phyloP scores from a whole-genome alignment of 2,113 vertebrate genomes.

The Eupsittula cactorum region DNA sequence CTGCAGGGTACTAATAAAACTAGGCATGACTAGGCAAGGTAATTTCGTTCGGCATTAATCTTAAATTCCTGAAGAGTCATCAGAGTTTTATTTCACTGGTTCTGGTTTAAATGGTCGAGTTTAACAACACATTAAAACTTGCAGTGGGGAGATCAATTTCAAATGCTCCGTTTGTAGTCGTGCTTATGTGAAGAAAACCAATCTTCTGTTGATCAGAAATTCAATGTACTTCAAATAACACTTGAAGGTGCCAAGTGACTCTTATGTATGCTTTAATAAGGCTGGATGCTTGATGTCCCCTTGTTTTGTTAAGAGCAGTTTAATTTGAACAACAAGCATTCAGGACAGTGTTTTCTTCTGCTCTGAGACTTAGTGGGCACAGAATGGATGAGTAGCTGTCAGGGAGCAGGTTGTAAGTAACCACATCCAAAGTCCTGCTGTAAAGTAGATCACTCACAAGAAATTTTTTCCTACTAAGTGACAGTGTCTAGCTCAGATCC shows the following conservation, averaged over 20 bases:
- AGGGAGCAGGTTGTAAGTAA: neutral
- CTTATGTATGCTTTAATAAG: neutral
- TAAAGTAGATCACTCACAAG: neutral
- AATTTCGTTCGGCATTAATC: conserved; percentile 72
- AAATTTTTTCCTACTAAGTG: neutral
- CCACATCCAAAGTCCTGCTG: neutral
- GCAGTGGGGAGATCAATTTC: conserved; percentile 35
- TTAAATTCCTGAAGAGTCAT: conserved; percentile 71
- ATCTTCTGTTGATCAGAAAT: neutral
- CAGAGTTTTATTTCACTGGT: conserved; percentile 67
- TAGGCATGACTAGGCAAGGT: conserved; percentile 64
- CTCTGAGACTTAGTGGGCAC: neutral
- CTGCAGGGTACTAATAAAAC: conserved; percentile 65
- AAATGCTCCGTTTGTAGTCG: conserved; percentile 8
- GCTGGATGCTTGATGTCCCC: neutral
- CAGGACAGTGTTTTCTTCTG: neutral
- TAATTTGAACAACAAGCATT: neutral
- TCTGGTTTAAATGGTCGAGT: conserved; percentile 45
- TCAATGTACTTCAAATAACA: neutral
- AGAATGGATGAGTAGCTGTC: neutral
- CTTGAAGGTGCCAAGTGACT: neutral
- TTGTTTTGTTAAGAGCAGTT: neutral
- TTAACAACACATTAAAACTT: conserved; percentile 68
- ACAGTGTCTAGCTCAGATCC: neutral
- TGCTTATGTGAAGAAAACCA: neutral